These are phyloP conservation scores for Brachyrhaphis roseni DNA, from an alignment of 2,797 vertebrate genomes.

Conservation along the genomic window DNA sequence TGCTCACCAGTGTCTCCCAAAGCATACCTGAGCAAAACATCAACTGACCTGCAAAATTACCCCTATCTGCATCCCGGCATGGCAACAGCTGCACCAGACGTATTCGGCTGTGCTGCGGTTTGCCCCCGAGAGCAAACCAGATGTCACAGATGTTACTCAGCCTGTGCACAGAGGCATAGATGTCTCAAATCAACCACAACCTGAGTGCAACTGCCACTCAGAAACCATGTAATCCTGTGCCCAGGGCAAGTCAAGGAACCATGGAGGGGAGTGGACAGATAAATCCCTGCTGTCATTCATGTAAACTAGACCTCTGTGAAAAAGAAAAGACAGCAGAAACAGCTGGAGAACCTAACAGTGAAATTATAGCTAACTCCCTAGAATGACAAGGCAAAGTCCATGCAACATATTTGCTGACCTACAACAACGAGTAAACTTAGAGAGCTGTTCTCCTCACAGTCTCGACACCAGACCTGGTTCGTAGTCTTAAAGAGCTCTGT, in stretches of 20 bases:
- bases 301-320: not conserved
- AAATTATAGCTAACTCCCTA: not conserved
- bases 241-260: not conserved
- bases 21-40: slow-evolving; percentile 16
- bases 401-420: not conserved
- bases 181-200: slow-evolving; percentile 2
- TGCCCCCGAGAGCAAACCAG: slow-evolving; percentile 4
- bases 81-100: slow-evolving; percentile 9
- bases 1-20: slow-evolving; percentile 5
- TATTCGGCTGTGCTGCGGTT: not conserved
- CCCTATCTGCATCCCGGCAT: not conserved
- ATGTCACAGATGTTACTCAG: slow-evolving; percentile 14
- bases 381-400: not conserved
- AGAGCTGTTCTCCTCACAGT: too few relatives aligned
- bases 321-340: not conserved
- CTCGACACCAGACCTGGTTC: too few relatives aligned
- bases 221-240: not conserved
- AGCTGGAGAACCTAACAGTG: not conserved
- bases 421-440: not conserved
- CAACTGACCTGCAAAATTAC: slow-evolving; percentile 11
- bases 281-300: not conserved
- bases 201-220: slow-evolving; percentile 6
- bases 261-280: not conserved
- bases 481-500: too few relatives aligned
- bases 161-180: not conserved